Percentiles rank a stretch among this genome's conserved stretches.
phyloP scores from a whole-genome alignment of 1,140 invertebrate genomes.

The Episyrphus balteatus region DNA sequence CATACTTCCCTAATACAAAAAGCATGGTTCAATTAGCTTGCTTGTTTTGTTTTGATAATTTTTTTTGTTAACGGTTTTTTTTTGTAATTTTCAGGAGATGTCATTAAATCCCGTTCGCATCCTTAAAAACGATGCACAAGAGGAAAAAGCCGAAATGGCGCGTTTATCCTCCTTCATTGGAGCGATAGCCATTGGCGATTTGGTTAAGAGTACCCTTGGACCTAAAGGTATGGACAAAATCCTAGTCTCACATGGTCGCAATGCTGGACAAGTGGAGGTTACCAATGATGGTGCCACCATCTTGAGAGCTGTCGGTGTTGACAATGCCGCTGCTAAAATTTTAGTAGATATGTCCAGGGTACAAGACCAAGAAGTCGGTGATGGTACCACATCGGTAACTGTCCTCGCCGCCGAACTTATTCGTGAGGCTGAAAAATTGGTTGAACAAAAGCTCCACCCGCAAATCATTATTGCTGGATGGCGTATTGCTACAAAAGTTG shows the following conservation, averaged over 20 bases:
- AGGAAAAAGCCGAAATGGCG: constrained; percentile 94
- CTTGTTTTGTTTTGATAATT: background rate
- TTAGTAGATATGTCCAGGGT: constrained; percentile 97
- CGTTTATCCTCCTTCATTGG: constrained; percentile 94
- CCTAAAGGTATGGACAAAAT: constrained; percentile 99
- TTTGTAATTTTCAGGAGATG: constrained; percentile 44
- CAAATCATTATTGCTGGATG: constrained; percentile 96
- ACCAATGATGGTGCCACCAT: constrained; percentile 99
- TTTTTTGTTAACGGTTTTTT: background rate
- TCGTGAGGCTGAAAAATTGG: constrained; percentile 87
- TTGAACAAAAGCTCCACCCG: constrained; percentile 93
- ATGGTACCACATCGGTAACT: constrained; percentile 98
- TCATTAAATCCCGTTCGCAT: constrained; percentile 90
- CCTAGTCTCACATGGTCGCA: constrained; percentile 71
- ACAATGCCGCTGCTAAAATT: constrained; percentile 98
- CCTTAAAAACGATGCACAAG: constrained; percentile 89
- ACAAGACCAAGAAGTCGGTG: constrained; percentile 99
- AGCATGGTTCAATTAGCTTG: too few species aligned
- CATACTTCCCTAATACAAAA: too few species aligned
- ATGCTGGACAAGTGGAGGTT: constrained; percentile 78
- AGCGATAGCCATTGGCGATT: constrained; percentile 95
- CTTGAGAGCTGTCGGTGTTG: constrained; percentile 90
- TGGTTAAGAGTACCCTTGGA: constrained; percentile 95
- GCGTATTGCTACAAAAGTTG: constrained; percentile 74
- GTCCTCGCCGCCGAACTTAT: constrained; percentile 93